These are phyloP conservation scores for Artibeus jamaicensis DNA, from an alignment of 2,797 vertebrate genomes.

Conservation along the genomic window DNA sequence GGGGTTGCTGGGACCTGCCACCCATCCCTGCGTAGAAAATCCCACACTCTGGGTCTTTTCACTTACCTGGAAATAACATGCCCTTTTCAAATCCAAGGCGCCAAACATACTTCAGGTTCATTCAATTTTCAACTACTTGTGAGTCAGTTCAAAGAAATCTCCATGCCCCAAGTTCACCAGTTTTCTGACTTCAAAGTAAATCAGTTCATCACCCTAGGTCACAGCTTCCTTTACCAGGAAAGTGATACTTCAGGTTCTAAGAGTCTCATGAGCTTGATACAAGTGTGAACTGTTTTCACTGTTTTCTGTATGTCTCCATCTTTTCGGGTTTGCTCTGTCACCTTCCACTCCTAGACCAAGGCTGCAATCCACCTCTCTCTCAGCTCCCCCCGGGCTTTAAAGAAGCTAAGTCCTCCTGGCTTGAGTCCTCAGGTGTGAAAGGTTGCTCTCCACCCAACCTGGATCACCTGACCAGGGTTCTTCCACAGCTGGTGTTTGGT, in stretches of 20 bases:
- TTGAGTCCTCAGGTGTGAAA: neutral
- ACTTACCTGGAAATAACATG: slow-evolving; percentile 29
- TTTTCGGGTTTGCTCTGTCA: neutral
- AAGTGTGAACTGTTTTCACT: neutral
- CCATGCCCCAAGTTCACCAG: neutral
- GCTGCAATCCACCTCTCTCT: slow-evolving; percentile 3
- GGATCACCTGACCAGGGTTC: neutral
- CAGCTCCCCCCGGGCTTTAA: neutral
- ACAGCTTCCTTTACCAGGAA: slow-evolving; percentile 42
- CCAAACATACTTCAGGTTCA: neutral
- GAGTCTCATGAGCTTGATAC: neutral
- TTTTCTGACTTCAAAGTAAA: neutral
- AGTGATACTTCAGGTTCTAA: slow-evolving; percentile 34
- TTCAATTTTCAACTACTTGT: slow-evolving; percentile 1
- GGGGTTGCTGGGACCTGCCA: neutral
- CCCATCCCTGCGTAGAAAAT: neutral
- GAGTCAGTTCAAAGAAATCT: slow-evolving; percentile 48
- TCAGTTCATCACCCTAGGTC: neutral
- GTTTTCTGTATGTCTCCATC: neutral
- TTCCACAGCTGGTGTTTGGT: neutral
- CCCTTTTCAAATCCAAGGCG: neutral
- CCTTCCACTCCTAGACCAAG: neutral
- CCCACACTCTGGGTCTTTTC: neutral
- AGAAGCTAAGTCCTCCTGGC: neutral
- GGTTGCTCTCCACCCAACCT: neutral